Evolutionary conservation across 2,888 invertebrate genomes (phyloP), one percentile per base, ranked within the genome.

Genomic region (Watsonalla cultraria): DNA sequence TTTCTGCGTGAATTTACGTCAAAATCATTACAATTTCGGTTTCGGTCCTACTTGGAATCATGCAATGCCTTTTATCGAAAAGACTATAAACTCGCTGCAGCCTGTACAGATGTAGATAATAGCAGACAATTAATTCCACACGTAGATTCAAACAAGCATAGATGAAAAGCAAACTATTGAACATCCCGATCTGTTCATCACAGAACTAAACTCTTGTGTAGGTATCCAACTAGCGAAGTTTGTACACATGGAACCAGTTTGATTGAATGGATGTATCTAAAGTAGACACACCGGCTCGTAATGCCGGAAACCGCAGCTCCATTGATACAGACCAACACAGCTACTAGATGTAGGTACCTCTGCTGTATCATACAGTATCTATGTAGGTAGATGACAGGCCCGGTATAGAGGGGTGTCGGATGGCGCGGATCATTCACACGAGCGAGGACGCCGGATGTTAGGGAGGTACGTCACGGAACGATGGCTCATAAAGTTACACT

Each of bases 251-350:
- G 69, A 74, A 75, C 74, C 70, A 48, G 68, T 75, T 72, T 69
- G 68, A 72, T 68, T 68, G 65, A 68, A 65, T 66, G 64, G 56
- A 57, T 58, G 56, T 47, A 47, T 47, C 35, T 35, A 48, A 48
- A 48, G 47, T 64, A 54, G 54, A 57, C 54, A 53, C 58, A 65
- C 68, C 69, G 69, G 74, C 70, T 72, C 64, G 68, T 62, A 65
- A 61, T 63, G 66, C 71, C 76, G 80, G 78, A 82, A 84, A 84
- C 84, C 83, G 70, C 84, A 84, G 64, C 62, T 69, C 65, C 73
- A 76, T 79, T 79, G 73, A 80, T 70, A 72, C 65, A 51, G 35
- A 49, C 42, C 11, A 47, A 42, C 39, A 47, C 24, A 39, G 48
- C 11, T 54, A 51, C 34, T 13, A 24, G 45, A 46, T 51, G 7